Evolutionary conservation across 2,888 invertebrate species (phyloP).

Genomic region (Eupeodes luniger): DNA sequence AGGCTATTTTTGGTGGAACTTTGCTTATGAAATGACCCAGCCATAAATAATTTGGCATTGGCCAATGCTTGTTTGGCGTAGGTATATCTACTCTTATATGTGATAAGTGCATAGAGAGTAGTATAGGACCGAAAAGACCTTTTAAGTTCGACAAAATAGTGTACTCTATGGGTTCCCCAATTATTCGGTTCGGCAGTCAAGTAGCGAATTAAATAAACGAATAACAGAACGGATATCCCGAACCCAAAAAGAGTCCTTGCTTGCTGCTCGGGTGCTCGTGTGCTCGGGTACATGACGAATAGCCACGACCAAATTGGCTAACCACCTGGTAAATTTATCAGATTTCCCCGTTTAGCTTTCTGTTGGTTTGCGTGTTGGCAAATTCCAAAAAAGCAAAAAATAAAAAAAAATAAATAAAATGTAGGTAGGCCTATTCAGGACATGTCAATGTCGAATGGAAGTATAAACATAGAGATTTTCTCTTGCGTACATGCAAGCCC

Average conservation of each 20-base stretch:
- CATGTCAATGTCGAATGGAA: constrained; percentile 24
- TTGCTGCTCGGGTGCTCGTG: background rate
- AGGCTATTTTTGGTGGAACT: constrained; percentile 36
- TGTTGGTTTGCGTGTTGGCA: constrained; percentile 38
- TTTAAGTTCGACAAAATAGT: constrained; percentile 32
- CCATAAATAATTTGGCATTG: constrained; percentile 72
- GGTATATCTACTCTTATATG: background rate
- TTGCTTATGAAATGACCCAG: constrained; percentile 68
- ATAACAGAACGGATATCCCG: constrained; percentile 45
- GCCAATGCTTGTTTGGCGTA: constrained; percentile 34
- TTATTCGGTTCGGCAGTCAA: constrained; percentile 64
- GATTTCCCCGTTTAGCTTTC: constrained; percentile 68
- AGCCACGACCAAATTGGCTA: constrained; percentile 60
- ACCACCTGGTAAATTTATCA: constrained; percentile 73
- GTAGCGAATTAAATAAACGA: constrained; percentile 68
- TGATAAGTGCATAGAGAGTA: constrained; percentile 21
- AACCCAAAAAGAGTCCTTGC: constrained; percentile 35
- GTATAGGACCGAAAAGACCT: background rate
- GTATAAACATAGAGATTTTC: constrained; percentile 1
- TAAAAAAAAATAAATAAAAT: background rate
- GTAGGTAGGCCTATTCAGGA: constrained; percentile 12
- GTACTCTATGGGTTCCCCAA: constrained; percentile 50
- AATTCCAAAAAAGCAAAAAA: background rate
- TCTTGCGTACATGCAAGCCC: background rate
- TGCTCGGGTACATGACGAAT: constrained; percentile 15